These are phyloP conservation scores for Helostoma temminkii DNA, from an alignment of 2,797 vertebrate genomes.

Conservation along the genomic window DNA sequence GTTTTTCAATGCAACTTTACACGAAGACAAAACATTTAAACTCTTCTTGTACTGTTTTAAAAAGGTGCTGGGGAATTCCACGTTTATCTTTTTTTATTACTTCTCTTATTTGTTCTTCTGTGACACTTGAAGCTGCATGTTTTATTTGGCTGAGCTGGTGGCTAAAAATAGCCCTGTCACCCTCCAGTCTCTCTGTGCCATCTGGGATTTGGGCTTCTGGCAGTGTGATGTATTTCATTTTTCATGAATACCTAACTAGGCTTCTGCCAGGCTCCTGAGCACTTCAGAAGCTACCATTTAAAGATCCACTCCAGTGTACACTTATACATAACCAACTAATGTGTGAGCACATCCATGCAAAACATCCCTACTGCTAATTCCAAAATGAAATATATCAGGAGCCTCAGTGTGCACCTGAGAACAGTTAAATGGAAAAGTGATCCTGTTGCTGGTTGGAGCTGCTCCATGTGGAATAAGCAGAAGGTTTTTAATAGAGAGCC, in stretches of 20 bases:
- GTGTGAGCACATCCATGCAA: background rate
- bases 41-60: slow-evolving; percentile 1
- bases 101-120: slow-evolving; percentile 47
- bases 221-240: slow-evolving; percentile 75
- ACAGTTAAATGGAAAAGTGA: slow-evolving; percentile 28
- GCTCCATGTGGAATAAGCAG: slow-evolving; percentile 42
- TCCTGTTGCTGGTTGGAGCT: slow-evolving; percentile 33
- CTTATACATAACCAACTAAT: slow-evolving; percentile 25
- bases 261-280: slow-evolving; percentile 55
- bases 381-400: slow-evolving; percentile 43
- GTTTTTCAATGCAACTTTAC: too few species aligned
- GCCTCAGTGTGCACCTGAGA: slow-evolving; percentile 21
- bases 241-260: slow-evolving; percentile 72
- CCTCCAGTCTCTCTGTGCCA: slow-evolving; percentile 69
- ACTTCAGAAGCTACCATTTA: slow-evolving; percentile 48
- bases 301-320: slow-evolving; percentile 6
- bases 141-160: slow-evolving; percentile 62
- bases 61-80: background rate
- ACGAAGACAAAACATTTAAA: slow-evolving; percentile 16
- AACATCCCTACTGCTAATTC: slow-evolving; percentile 19
- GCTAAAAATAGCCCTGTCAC: slow-evolving; percentile 81
- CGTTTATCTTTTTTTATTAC: slow-evolving; percentile 32
- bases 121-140: slow-evolving; percentile 53
- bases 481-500: slow-evolving; percentile 53
- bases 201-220: slow-evolving; percentile 74